Evolutionary conservation across 2,888 invertebrate genomes (phyloP).

Genomic region (Lordiphosa fenestrarum): DNA sequence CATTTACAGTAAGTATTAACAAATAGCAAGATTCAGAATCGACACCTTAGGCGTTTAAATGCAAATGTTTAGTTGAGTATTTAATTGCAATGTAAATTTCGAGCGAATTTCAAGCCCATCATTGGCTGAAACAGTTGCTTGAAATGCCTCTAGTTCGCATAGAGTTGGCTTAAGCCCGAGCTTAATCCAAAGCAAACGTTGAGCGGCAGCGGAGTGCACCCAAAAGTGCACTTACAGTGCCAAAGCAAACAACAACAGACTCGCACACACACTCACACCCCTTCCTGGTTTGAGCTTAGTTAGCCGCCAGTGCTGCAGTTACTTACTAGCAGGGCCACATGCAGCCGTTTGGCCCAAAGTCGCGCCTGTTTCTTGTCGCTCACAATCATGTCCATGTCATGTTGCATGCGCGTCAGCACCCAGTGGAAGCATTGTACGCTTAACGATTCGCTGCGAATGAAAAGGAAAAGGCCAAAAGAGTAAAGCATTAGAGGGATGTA

Average conservation of each 20-base stretch:
- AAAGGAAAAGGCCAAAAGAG: conserved; percentile 73
- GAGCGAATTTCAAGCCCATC: conserved; percentile 9
- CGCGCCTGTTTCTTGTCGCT: conserved; percentile 92
- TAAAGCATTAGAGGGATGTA: conserved; percentile 21
- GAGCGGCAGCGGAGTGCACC: conserved; percentile 53
- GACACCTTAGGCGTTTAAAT: too few relatives aligned
- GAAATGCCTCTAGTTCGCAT: conserved; percentile 14
- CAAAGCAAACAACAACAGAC: conserved; percentile 61
- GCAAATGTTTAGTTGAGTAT: too few relatives aligned
- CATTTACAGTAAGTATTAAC: conserved; percentile 1
- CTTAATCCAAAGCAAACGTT: conserved; percentile 45
- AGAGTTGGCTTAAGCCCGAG: conserved; percentile 38
- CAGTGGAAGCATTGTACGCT: conserved; percentile 95
- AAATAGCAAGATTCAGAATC: neutral
- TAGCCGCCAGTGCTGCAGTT: conserved; percentile 29
- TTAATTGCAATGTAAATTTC: too few relatives aligned
- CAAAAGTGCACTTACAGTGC: conserved; percentile 65
- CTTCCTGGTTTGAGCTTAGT: conserved; percentile 33
- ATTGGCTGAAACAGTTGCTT: conserved; percentile 11
- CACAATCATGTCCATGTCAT: conserved; percentile 93
- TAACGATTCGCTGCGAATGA: conserved; percentile 90
- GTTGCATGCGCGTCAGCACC: conserved; percentile 85
- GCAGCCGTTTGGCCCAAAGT: conserved; percentile 92
- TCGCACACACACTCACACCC: conserved; percentile 8
- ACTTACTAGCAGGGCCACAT: conserved; percentile 86